Evolutionary conservation across 2,888 invertebrate genomes (phyloP).

Genomic region (Argynnis bischoffii): DNA sequence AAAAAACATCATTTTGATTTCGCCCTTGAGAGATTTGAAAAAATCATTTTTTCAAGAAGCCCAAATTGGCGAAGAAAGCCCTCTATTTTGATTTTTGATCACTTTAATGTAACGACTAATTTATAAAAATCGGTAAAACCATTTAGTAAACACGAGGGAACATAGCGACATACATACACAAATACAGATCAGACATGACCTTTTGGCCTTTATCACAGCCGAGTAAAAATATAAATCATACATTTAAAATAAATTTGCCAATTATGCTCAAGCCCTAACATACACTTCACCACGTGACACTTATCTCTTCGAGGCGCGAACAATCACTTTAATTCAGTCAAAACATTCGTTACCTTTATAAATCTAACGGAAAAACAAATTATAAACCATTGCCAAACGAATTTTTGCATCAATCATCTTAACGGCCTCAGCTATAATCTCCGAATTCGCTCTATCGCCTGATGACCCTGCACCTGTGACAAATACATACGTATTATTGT

Average conservation of each 20-base stretch:
- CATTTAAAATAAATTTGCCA: not conserved
- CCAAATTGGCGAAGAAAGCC: too few relatives aligned
- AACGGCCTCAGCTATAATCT: conserved; percentile 66
- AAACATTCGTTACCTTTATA: conserved; percentile 26
- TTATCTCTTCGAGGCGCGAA: not conserved
- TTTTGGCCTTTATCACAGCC: too few relatives aligned
- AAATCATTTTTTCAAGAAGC: too few relatives aligned
- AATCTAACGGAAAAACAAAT: conserved; percentile 41
- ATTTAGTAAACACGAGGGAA: too few relatives aligned
- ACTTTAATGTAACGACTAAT: too few relatives aligned
- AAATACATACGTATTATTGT: conserved; percentile 50
- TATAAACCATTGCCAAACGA: conserved; percentile 65
- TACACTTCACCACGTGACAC: not conserved
- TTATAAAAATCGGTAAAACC: too few relatives aligned
- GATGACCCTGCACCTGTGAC: conserved; percentile 47
- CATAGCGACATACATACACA: too few relatives aligned
- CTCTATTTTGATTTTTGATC: too few relatives aligned
- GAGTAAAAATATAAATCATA: too few relatives aligned
- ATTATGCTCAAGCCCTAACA: not conserved
- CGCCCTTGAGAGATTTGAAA: too few relatives aligned
- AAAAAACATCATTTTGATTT: too few relatives aligned
- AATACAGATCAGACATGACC: too few relatives aligned
- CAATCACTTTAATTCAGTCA: conserved; percentile 19
- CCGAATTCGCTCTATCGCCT: conserved; percentile 64
- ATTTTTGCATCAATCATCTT: conserved; percentile 64